Conservation (phyloP, 2,888 invertebrate species). For the Aspidiotus rigidus region DNA sequence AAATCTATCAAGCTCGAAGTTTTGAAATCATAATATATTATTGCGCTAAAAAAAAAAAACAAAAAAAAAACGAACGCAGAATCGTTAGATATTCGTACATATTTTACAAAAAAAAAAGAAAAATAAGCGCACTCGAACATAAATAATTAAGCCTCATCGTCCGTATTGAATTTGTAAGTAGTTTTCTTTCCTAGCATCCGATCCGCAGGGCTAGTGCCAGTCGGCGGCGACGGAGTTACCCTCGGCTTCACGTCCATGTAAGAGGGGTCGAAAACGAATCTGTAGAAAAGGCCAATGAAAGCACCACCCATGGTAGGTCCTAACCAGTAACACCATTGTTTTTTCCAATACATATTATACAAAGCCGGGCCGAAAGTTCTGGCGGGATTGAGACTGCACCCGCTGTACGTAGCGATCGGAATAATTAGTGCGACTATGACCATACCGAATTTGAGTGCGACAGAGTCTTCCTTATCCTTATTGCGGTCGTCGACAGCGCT, state of each 20-base stretch:
- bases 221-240: no score
- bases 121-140: no score
- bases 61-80: no score
- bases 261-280: constrained; percentile 39
- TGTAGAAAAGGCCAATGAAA: constrained; percentile 46
- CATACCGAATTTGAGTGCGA: constrained; percentile 44
- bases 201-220: no score
- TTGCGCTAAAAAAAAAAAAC: no score
- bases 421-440: constrained; percentile 43
- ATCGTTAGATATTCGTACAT: no score
- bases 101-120: no score
- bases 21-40: no score
- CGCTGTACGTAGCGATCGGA: constrained; percentile 49
- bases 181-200: no score
- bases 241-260: constrained; percentile 3
- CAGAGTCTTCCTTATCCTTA: constrained; percentile 42
- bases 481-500: constrained; percentile 45
- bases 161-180: no score
- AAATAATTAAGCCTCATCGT: no score
- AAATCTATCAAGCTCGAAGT: no score
- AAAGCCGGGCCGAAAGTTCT: constrained; percentile 62
- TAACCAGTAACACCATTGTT: constrained; percentile 63
- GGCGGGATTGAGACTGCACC: constrained; percentile 62
- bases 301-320: constrained; percentile 50
- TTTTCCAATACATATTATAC: constrained; percentile 55